A percentile compares a stretch with the other conserved stretches of the same genome.
Conservation (phyloP, 2,888 invertebrate genomes). For the Zhengitettix transpicula region DNA sequence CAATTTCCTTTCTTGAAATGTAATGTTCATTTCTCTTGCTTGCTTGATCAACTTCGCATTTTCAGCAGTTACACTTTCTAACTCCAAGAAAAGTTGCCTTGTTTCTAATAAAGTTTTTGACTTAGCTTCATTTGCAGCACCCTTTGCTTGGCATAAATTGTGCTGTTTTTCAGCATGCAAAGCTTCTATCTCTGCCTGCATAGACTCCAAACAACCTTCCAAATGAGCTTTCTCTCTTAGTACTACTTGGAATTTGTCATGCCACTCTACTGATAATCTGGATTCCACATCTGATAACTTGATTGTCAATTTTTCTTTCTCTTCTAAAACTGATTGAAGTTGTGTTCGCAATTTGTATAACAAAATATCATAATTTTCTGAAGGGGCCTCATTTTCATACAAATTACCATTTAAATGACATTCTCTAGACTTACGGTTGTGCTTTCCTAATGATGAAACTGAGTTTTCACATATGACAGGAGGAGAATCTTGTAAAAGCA, state of each 20-base stretch:
- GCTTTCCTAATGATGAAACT: neutral
- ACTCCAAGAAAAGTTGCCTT: neutral
- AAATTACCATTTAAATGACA: no score
- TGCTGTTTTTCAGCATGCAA: neutral
- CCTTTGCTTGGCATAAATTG: neutral
- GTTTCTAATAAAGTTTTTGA: neutral
- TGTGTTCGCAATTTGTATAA: conserved; percentile 1
- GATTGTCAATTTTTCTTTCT: conserved; percentile 8
- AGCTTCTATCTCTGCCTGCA: conserved; percentile 5
- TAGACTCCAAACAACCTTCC: conserved; percentile 9
- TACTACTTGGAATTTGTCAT: conserved; percentile 9
- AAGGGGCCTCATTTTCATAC: neutral
- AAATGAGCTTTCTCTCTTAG: conserved; percentile 8
- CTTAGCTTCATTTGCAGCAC: neutral
- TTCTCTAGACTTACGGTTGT: neutral
- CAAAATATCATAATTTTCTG: conserved; percentile 3
- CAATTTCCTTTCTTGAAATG: conserved; percentile 1
- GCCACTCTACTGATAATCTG: conserved; percentile 7
- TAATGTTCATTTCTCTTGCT: neutral
- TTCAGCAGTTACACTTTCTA: conserved; percentile 1
- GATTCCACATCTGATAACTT: neutral
- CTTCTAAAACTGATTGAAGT: conserved; percentile 5
- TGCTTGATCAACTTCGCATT: neutral
- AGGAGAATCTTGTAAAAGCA: conserved; percentile 8
- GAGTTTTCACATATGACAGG: neutral